Evolutionary conservation across 2,888 invertebrate genomes (phyloP).

Genomic region (Sminthurides aquaticus): DNA sequence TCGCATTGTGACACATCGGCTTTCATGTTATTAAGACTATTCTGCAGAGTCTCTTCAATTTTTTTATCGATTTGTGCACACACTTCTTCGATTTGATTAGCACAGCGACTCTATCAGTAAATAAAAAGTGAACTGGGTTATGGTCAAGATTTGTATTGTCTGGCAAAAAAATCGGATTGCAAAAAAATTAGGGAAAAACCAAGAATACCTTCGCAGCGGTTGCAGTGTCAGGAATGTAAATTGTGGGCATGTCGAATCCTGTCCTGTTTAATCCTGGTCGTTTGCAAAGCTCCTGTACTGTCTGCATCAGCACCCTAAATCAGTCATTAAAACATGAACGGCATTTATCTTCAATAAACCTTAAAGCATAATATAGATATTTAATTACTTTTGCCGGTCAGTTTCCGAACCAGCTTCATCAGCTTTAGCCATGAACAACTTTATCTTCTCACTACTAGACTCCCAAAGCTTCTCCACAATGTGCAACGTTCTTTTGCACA

Average conservation of each 20-base stretch:
- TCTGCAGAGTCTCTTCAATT: conserved; percentile 54
- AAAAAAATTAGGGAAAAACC: background rate
- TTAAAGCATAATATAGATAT: background rate
- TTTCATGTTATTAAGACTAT: conserved; percentile 53
- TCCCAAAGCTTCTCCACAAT: conserved; percentile 53
- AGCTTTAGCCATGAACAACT: conserved; percentile 54
- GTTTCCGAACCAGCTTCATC: conserved; percentile 55
- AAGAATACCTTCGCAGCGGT: conserved; percentile 43
- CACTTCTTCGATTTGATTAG: conserved; percentile 54
- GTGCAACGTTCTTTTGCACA: conserved; percentile 54
- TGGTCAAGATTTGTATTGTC: too few species aligned
- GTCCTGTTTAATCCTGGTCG: conserved; percentile 53
- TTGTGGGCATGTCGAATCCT: conserved; percentile 56
- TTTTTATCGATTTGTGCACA: conserved; percentile 53
- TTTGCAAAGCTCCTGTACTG: conserved; percentile 55
- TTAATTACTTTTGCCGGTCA: conserved; percentile 52
- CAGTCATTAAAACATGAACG: background rate
- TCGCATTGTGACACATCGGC: conserved; percentile 48
- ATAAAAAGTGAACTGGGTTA: too few species aligned
- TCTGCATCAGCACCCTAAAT: conserved; percentile 54
- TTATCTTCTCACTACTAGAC: conserved; percentile 52
- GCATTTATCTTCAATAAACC: conserved; percentile 2
- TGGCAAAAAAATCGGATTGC: background rate
- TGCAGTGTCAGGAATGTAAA: conserved; percentile 50
- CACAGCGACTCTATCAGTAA: conserved; percentile 48